Conservation (phyloP, 92 coral and sea anemone species). For the Pocillopora meandrina region DNA sequence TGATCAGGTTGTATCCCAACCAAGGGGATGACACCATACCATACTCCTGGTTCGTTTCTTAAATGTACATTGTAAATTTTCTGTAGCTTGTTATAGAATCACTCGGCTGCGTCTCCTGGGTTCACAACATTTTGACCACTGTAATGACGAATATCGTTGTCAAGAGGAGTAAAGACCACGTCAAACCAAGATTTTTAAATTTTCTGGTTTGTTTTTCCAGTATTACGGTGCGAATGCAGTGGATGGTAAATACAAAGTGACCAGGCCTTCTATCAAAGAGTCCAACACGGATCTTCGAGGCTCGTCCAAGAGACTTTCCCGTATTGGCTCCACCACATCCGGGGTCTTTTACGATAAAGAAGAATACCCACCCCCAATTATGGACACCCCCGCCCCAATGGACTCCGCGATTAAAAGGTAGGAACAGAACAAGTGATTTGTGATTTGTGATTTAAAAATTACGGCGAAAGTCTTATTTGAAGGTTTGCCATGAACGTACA, state of each 20-base stretch:
- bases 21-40: no score
- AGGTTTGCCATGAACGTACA: neutral
- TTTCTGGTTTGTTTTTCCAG: slow-evolving; percentile 17
- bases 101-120: no score
- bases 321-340: slow-evolving; percentile 64
- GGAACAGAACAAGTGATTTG: neutral
- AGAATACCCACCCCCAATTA: slow-evolving; percentile 73
- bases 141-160: no score
- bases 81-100: no score
- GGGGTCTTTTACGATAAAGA: slow-evolving; percentile 54
- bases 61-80: no score
- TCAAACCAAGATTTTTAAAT: no score
- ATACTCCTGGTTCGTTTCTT: no score
- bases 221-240: slow-evolving; percentile 76
- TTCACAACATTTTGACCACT: no score
- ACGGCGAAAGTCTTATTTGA: neutral
- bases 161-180: no score
- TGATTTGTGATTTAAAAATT: neutral
- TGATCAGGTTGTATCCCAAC: no score
- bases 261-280: slow-evolving; percentile 86
- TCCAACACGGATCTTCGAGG: slow-evolving; percentile 80
- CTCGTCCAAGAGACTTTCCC: slow-evolving; percentile 84
- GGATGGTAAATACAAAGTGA: slow-evolving; percentile 84
- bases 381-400: slow-evolving; percentile 71
- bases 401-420: slow-evolving; percentile 64